Evolutionary conservation across 2,888 invertebrate genomes (phyloP).

Genomic region (Lottia gigantea): DNA sequence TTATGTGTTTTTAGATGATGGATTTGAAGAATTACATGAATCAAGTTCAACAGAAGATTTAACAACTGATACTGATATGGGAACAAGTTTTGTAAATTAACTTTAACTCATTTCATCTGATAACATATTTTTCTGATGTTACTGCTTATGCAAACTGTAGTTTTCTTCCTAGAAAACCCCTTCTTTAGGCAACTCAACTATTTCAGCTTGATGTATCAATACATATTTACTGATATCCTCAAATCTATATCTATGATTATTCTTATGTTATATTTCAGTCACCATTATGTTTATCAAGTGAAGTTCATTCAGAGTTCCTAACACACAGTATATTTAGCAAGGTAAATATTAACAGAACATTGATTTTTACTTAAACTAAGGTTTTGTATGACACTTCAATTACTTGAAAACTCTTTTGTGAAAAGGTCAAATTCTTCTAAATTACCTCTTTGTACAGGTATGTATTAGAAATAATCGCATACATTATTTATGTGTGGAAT

Average conservation of each 20-base stretch:
- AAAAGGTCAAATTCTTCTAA: neutral
- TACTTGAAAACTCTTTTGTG: no score
- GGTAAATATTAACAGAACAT: conserved; percentile 35
- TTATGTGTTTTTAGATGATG: conserved; percentile 45
- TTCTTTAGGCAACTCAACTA: no score
- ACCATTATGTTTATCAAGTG: conserved; percentile 63
- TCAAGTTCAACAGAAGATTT: conserved; percentile 55
- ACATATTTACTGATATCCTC: no score
- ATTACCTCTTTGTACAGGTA: neutral
- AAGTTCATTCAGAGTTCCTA: conserved; percentile 75
- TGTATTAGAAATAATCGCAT: no score
- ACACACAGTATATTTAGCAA: conserved; percentile 74
- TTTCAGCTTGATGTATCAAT: no score
- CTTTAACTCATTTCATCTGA: neutral
- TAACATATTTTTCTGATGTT: neutral
- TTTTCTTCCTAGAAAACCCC: no score
- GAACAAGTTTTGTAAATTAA: conserved; percentile 23
- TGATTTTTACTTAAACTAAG: no score
- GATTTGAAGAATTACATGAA: conserved; percentile 63
- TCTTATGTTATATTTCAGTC: conserved; percentile 34
- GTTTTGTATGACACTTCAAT: no score
- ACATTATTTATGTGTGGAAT: no score
- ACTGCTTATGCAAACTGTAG: no score
- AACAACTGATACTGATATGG: conserved; percentile 37
- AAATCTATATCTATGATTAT: neutral